Evolutionary conservation across 2,888 invertebrate species (phyloP).

Genomic region (Venusia cambrica): DNA sequence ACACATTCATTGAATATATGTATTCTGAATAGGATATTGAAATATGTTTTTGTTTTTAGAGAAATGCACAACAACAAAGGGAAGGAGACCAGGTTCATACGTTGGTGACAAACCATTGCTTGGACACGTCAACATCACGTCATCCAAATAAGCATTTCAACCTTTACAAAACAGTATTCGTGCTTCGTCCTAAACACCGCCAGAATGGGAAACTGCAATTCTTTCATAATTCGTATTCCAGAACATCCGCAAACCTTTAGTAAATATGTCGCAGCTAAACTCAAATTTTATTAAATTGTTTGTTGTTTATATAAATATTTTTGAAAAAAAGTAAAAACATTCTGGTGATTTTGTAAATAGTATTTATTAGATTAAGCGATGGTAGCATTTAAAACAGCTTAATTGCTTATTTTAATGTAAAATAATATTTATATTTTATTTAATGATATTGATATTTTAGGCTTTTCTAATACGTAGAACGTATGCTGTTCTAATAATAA

Average conservation of each 20-base stretch:
- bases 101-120: constrained; percentile 56
- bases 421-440: constrained; percentile 79
- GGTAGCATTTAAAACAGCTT: constrained; percentile 72
- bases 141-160: constrained; percentile 37
- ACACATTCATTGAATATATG: constrained; percentile 13
- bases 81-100: constrained; percentile 68
- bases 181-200: constrained; percentile 71
- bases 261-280: constrained; percentile 16
- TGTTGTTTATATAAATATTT: constrained; percentile 16
- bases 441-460: constrained; percentile 67
- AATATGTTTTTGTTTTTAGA: constrained; percentile 65
- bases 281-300: constrained; percentile 11
- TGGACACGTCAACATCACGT: constrained; percentile 24
- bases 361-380: constrained; percentile 77
- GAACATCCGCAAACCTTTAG: constrained; percentile 19
- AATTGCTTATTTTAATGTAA: constrained; percentile 77
- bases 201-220: constrained; percentile 73
- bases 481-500: constrained; percentile 47
- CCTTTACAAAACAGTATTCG: constrained; percentile 74
- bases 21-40: constrained; percentile 1
- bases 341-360: constrained; percentile 80
- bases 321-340: constrained; percentile 39
- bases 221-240: constrained; percentile 23
- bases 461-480: constrained; percentile 65
- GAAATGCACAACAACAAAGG: constrained; percentile 68